A percentile compares a stretch with the other conserved stretches of the same genome.
Evolutionary conservation across 37 sponge, comb jelly and placozoan genomes (phyloP).

Genomic region (Beroe forskalii): DNA sequence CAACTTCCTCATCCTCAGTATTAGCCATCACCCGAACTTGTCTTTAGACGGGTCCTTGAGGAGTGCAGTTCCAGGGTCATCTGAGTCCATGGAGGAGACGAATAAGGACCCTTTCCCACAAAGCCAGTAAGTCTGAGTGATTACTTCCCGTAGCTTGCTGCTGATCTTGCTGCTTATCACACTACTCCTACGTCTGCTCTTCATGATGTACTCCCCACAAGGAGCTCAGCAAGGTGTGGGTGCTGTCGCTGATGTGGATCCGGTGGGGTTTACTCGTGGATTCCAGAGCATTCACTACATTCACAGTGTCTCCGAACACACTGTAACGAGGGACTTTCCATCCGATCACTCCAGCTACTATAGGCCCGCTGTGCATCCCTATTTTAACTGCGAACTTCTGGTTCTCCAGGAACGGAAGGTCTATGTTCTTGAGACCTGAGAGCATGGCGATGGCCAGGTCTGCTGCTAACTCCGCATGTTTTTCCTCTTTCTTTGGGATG

Average conservation of each 20-base stretch:
- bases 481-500: not conserved
- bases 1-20: not conserved
- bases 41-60: not conserved
- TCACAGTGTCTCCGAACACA: constrained; percentile 39
- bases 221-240: constrained; percentile 66
- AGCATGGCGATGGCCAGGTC: constrained; percentile 30
- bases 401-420: constrained; percentile 16
- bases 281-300: constrained; percentile 37
- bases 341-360: constrained; percentile 31
- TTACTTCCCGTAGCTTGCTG: not conserved
- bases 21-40: no score
- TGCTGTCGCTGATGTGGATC: constrained; percentile 71
- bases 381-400: constrained; percentile 12
- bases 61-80: not conserved
- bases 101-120: not conserved
- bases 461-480: constrained; percentile 19
- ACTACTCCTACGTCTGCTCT: not conserved
- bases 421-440: not conserved
- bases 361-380: constrained; percentile 28
- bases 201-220: not conserved
- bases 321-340: constrained; percentile 30
- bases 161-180: not conserved
- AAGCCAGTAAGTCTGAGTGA: constrained; percentile 28
- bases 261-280: constrained; percentile 67
- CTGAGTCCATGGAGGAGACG: not conserved